Conservation (phyloP, 2,888 invertebrate species). For the Eretmocerus hayati region DNA sequence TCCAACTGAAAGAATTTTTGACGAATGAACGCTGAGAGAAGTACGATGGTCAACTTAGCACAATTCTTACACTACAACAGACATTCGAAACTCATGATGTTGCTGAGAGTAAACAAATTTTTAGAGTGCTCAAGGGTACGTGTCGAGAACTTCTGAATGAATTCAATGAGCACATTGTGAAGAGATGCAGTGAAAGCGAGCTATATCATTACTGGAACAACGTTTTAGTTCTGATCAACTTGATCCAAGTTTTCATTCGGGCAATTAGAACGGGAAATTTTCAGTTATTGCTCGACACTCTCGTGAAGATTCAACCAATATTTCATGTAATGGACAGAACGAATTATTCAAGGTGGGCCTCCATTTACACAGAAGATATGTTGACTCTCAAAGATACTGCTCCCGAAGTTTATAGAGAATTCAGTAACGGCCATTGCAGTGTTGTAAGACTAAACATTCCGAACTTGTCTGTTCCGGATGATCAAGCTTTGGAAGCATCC, state of each 20-base stretch:
- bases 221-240: conserved; percentile 6
- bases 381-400: neutral
- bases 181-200: no score
- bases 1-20: conserved; percentile 9
- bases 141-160: no score
- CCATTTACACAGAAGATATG: conserved; percentile 6
- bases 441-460: conserved; percentile 3
- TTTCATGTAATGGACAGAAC: conserved; percentile 4
- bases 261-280: conserved; percentile 9
- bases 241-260: conserved; percentile 8
- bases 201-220: conserved; percentile 2
- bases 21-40: no score
- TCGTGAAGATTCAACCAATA: conserved; percentile 2
- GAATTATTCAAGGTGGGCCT: conserved; percentile 2
- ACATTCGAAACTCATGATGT: no score
- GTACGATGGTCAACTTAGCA: no score
- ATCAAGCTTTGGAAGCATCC: conserved; percentile 14
- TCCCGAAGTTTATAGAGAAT: conserved; percentile 1
- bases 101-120: no score
- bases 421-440: neutral
- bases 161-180: no score
- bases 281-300: neutral
- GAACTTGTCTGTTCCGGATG: conserved; percentile 9
- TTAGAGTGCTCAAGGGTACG: no score
- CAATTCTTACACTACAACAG: no score